These are phyloP conservation scores for Hippasteria phrygiana DNA, from an alignment of 53 echinoderm and acorn worm genomes.

Conservation along the genomic window DNA sequence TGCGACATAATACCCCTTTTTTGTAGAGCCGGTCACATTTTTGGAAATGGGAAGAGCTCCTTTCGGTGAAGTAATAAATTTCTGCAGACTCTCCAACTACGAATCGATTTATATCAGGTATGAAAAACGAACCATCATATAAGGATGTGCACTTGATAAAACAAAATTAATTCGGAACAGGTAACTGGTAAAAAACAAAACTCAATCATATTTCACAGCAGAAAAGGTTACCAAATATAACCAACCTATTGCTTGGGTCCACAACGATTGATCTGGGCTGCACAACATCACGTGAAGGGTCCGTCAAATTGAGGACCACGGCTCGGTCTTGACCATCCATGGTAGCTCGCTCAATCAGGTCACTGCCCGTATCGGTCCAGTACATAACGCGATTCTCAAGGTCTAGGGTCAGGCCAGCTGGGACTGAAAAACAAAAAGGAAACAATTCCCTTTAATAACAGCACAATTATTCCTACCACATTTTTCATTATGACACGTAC, in stretches of 20 bases:
- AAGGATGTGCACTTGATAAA: too few species aligned
- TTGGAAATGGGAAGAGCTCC: too few species aligned
- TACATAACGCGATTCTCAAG: slow-evolving; percentile 46
- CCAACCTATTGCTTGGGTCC: slow-evolving; percentile 46
- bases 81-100: too few species aligned
- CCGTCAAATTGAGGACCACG: slow-evolving; percentile 36
- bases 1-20: too few species aligned
- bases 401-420: slow-evolving; percentile 71
- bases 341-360: slow-evolving; percentile 56
- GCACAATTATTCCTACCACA: neutral
- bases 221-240: too few species aligned
- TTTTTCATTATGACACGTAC: neutral
- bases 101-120: too few species aligned
- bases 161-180: too few species aligned
- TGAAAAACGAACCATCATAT: too few species aligned
- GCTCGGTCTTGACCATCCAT: slow-evolving; percentile 40
- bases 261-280: slow-evolving; percentile 70
- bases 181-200: neutral
- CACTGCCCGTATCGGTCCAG: slow-evolving; percentile 69
- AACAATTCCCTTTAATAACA: neutral
- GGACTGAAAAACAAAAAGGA: neutral
- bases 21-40: too few species aligned
- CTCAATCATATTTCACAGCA: too few species aligned
- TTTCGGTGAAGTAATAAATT: too few species aligned
- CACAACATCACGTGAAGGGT: neutral